Percentiles rank a stretch among this genome's conserved stretches.
Evolutionary conservation across 1,140 invertebrate species (phyloP).

Genomic region (Chlorops oryzae): DNA sequence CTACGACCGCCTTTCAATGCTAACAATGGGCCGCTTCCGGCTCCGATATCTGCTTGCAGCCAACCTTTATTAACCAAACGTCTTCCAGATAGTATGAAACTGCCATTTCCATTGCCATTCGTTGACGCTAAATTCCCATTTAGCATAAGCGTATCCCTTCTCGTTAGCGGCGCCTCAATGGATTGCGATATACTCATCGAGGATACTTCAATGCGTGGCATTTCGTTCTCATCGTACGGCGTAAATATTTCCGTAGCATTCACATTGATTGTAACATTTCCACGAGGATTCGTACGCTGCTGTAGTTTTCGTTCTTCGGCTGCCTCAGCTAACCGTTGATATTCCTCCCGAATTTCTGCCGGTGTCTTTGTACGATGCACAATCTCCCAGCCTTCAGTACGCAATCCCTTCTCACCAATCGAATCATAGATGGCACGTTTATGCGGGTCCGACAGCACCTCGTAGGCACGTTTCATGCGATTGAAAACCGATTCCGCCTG

Average conservation of each 20-base stretch:
- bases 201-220: slow-evolving; percentile 80
- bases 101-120: slow-evolving; percentile 73
- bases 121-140: slow-evolving; percentile 74
- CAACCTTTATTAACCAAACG: slow-evolving; percentile 76
- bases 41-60: slow-evolving; percentile 72
- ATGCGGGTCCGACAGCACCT: slow-evolving; percentile 60
- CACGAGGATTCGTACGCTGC: slow-evolving; percentile 84
- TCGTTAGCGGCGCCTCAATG: slow-evolving; percentile 85
- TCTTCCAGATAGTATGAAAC: slow-evolving; percentile 66
- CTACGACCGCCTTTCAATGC: slow-evolving; percentile 58
- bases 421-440: slow-evolving; percentile 54
- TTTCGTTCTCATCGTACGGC: slow-evolving; percentile 65
- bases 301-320: slow-evolving; percentile 75
- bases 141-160: slow-evolving; percentile 73
- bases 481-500: slow-evolving; percentile 88
- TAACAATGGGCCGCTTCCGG: slow-evolving; percentile 69
- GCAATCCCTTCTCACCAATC: slow-evolving; percentile 61
- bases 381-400: slow-evolving; percentile 89
- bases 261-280: slow-evolving; percentile 76
- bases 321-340: slow-evolving; percentile 68
- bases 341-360: slow-evolving; percentile 89
- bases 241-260: slow-evolving; percentile 92
- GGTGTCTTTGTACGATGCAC: slow-evolving; percentile 84
- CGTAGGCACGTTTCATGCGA: slow-evolving; percentile 86
- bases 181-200: slow-evolving; percentile 88